phyloP scores from a whole-genome alignment of 2,113 vertebrate genomes.

The Apteryx mantelli region DNA sequence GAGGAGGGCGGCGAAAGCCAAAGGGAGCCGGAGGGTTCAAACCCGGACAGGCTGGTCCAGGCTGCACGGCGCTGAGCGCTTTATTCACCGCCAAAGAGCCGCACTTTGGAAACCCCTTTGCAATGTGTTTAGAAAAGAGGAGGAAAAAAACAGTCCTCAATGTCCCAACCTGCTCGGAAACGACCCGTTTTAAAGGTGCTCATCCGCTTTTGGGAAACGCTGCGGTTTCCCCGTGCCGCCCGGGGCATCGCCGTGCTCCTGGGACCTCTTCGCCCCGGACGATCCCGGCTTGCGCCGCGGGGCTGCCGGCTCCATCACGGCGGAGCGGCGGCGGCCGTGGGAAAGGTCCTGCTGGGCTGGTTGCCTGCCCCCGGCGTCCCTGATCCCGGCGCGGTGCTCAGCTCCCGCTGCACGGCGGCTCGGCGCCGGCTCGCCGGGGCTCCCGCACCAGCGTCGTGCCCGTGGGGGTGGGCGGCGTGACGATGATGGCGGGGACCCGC shows the following conservation, averaged over 20 bases:
- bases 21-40: background rate
- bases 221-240: too few species aligned
- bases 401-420: background rate
- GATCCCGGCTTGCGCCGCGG: too few species aligned
- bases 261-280: too few species aligned
- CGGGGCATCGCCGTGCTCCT: too few species aligned
- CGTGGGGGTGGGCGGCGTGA: slow-evolving; percentile 80
- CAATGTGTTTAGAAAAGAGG: background rate
- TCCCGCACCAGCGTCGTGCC: slow-evolving; percentile 54
- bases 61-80: background rate
- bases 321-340: accelerated
- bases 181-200: too few species aligned
- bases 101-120: background rate
- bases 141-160: background rate
- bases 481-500: slow-evolving; percentile 80
- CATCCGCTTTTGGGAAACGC: too few species aligned
- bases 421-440: background rate
- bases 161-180: background rate
- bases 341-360: accelerated
- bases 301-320: background rate
- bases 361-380: too few species aligned
- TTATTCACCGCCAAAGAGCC: background rate
- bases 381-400: background rate
- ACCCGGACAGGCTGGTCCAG: background rate
- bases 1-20: background rate